Base-by-base conservation (phyloP, 2,113 vertebrate genomes). In the Bubo blakistoni region DNA sequence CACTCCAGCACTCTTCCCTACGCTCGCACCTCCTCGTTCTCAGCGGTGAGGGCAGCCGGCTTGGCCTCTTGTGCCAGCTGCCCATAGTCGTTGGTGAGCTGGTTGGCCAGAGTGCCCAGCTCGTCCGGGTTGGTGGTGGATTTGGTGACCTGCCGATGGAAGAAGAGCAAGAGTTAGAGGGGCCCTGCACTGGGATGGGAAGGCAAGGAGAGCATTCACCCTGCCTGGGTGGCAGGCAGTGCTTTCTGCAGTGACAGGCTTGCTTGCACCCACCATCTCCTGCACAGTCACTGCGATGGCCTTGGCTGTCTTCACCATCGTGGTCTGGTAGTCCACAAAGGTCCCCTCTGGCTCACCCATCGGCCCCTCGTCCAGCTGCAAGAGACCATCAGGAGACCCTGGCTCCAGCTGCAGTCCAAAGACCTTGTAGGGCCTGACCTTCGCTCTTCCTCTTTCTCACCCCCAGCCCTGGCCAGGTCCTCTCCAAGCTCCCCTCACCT, bases 271-370 rank as follows among this genome's bases (percentile, higher is more conserved):
- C 92, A 99, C 99, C 99, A 99, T 99, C 96, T 99, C 99, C 97
- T 99, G 99, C 77, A 99, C 99, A 1, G 99, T 99, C 95, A 99
- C 99, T 13, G 99, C 99, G 1, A 99, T 99, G 88, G 99, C 99
- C 92, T 99, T 99, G 90, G 99, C 99, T 1, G 99, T 99, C 98
- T 99, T 99, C 88, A 99, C 99, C 99, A 99, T 99, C 3, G 99
- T 99, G 18, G 99, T 99, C 96, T 99, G 99, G 94, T 99, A 99
- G 97, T 99, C 99, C 94, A 99, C 99, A 42, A 99, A 99, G n/a
- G 98, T 98, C 46, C 99, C 99, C 61, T 99, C 99, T 29, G 99
- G 99, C 59, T 99, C 99, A 1, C 98, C 98, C 71, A 97, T 78
- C 6, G 98, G 98, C 16, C 98, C 96, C 71, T 99, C 99, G 2